A percentile compares a stretch with the other conserved stretches of the same genome.
phyloP scores from a whole-genome alignment of 2,888 invertebrate genomes.

The Cylindroiulus punctatus region DNA sequence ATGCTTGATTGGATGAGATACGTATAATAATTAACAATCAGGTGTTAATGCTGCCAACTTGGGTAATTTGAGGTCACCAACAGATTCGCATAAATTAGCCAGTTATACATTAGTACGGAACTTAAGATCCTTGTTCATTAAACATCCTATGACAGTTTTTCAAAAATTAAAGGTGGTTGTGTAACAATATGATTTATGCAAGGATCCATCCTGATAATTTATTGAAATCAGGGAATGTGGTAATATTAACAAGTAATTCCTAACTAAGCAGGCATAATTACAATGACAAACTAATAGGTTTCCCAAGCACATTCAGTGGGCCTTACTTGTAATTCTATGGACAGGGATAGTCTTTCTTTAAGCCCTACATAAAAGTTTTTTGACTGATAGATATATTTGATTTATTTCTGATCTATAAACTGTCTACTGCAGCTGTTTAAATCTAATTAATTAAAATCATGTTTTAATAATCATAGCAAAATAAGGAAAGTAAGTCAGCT shows the following conservation, averaged over 20 bases:
- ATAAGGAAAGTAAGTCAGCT: background rate
- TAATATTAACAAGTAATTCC: background rate
- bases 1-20: background rate
- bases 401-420: too few species aligned
- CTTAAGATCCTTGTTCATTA: too few species aligned
- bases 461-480: background rate
- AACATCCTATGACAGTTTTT: too few species aligned
- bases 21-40: background rate
- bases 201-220: background rate
- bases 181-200: too few species aligned
- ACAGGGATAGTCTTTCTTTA: too few species aligned
- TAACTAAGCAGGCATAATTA: background rate
- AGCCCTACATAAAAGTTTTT: too few species aligned
- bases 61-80: background rate
- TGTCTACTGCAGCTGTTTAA: background rate
- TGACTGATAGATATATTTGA: too few species aligned
- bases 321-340: background rate
- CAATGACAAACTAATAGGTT: background rate
- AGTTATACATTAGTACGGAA: background rate
- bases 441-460: constrained; percentile 3
- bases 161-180: too few species aligned
- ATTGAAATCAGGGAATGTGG: background rate
- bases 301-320: background rate
- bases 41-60: background rate
- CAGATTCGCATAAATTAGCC: background rate